Evolutionary conservation across 2,888 invertebrate species (phyloP).

Genomic region (Mechanitis messenoides): DNA sequence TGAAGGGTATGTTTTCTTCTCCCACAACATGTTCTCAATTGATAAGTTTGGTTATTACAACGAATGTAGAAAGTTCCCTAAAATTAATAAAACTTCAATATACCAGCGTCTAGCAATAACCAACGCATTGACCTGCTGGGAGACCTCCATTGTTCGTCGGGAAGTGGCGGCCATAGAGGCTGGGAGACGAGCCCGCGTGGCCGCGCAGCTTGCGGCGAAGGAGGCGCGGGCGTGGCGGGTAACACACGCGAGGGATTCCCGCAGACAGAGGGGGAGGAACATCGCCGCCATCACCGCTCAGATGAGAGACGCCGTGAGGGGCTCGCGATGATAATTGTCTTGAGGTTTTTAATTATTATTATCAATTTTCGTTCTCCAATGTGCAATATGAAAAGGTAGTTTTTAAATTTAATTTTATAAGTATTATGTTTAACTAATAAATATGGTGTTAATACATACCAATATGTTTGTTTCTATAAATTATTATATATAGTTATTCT

Average conservation of each 20-base stretch:
- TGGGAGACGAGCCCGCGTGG: constrained; percentile 43
- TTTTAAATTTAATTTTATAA: background rate
- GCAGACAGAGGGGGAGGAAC: constrained; percentile 37
- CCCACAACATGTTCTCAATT: too few relatives aligned
- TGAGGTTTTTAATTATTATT: too few relatives aligned
- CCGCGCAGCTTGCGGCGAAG: constrained; percentile 42
- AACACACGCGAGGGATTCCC: constrained; percentile 37
- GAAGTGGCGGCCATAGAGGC: constrained; percentile 49
- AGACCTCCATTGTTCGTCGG: constrained; percentile 43
- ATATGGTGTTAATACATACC: too few relatives aligned
- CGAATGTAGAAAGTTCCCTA: constrained; percentile 9
- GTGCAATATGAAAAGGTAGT: background rate
- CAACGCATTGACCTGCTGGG: constrained; percentile 59
- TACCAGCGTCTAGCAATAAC: constrained; percentile 55
- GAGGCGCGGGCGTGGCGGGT: constrained; percentile 41
- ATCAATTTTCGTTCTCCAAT: too few relatives aligned
- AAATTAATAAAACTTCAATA: too few relatives aligned
- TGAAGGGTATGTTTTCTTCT: too few relatives aligned
- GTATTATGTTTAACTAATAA: too few relatives aligned
- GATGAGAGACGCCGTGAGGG: constrained; percentile 49
- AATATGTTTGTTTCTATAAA: too few relatives aligned
- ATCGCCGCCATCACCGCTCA: constrained; percentile 50
- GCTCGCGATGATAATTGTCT: constrained; percentile 9
- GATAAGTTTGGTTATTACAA: background rate
- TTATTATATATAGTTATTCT: too few relatives aligned